phyloP scores from a whole-genome alignment of 2,888 invertebrate genomes.

The Yponomeuta evonymella region DNA sequence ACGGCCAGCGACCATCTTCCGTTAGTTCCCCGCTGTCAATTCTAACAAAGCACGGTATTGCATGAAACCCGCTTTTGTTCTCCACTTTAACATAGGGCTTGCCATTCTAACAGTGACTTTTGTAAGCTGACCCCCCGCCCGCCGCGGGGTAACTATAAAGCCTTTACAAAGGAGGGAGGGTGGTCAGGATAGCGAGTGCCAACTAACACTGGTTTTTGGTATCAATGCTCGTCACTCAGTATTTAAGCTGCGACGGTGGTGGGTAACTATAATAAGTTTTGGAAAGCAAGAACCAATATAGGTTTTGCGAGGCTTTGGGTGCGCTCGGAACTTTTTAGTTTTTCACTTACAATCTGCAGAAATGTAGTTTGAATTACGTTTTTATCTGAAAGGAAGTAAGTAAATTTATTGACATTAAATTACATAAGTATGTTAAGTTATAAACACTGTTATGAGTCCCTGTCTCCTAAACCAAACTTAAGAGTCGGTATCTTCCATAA shows the following conservation, averaged over 20 bases:
- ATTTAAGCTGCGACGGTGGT: not conserved
- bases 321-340: not conserved
- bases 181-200: not conserved
- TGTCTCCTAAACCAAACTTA: too few relatives aligned
- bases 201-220: not conserved
- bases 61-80: constrained; percentile 5
- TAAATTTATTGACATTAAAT: too few relatives aligned
- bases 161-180: not conserved
- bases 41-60: constrained; percentile 1
- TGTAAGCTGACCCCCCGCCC: constrained; percentile 5
- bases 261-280: not conserved
- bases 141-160: not conserved
- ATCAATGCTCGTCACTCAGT: constrained; percentile 2
- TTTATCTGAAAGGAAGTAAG: not conserved
- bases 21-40: constrained; percentile 1
- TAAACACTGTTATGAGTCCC: too few relatives aligned
- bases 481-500: too few relatives aligned
- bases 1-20: not conserved
- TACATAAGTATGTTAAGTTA: too few relatives aligned
- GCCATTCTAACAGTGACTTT: not conserved
- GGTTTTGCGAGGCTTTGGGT: not conserved
- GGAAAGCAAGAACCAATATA: not conserved
- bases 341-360: not conserved
- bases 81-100: constrained; percentile 9
- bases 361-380: not conserved